phyloP scores from a whole-genome alignment of 2,797 vertebrate genomes.

The Cirrhinus mrigala region DNA sequence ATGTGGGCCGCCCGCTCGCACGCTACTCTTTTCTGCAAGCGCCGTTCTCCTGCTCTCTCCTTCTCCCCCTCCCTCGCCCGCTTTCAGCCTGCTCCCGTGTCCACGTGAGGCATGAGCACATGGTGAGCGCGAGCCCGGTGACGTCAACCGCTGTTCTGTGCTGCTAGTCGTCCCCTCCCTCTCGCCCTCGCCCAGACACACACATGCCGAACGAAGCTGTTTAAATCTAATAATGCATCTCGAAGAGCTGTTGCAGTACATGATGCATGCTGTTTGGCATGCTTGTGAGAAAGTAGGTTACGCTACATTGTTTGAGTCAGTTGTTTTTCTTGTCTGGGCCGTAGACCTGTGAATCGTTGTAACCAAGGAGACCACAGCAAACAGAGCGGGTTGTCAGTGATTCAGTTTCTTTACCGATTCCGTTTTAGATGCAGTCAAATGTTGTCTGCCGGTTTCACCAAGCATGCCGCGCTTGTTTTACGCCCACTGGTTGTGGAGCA shows the following conservation, averaged over 20 bases:
- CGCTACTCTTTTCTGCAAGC: slow-evolving; percentile 36
- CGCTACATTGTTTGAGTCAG: background rate
- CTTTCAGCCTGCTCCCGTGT: slow-evolving; percentile 62
- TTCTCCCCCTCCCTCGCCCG: background rate
- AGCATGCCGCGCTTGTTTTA: background rate
- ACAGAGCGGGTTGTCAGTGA: slow-evolving; percentile 63
- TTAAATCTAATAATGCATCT: background rate
- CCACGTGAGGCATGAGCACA: slow-evolving; percentile 88
- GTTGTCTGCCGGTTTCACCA: background rate
- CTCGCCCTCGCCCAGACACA: slow-evolving; percentile 49
- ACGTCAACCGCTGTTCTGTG: slow-evolving; percentile 71
- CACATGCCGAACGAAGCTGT: slow-evolving; percentile 42
- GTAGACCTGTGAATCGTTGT: slow-evolving; percentile 56
- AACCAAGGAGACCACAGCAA: slow-evolving; percentile 66
- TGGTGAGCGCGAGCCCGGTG: slow-evolving; percentile 76
- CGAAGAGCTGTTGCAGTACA: background rate
- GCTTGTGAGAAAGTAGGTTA: background rate
- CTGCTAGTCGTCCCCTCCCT: slow-evolving; percentile 60
- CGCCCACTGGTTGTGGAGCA: background rate
- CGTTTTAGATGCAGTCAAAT: slow-evolving; percentile 10
- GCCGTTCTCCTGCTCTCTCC: background rate
- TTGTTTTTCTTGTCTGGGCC: slow-evolving; percentile 31
- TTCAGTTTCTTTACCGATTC: background rate
- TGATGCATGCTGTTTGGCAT: background rate
- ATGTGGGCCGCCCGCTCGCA: slow-evolving; percentile 47